Conservation (phyloP, 2,888 invertebrate genomes). For the Acronicta aceris region DNA sequence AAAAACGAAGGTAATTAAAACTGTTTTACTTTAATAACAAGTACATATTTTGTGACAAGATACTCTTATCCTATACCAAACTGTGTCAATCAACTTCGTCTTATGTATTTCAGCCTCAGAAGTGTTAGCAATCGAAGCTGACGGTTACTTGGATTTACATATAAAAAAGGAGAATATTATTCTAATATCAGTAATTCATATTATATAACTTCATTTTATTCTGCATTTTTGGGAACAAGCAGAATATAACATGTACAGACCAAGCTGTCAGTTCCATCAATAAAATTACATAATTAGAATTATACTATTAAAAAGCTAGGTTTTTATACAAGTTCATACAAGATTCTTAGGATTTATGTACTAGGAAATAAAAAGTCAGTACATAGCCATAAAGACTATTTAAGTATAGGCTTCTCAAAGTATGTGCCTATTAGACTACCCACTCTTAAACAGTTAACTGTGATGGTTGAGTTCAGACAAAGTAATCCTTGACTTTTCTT, state of each 20-base stretch:
- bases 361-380: constrained; percentile 18
- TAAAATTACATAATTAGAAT: constrained; percentile 14
- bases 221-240: background rate
- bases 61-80: constrained; percentile 13
- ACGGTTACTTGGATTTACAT: constrained; percentile 19
- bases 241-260: no score
- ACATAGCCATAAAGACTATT: no score
- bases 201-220: constrained; percentile 2
- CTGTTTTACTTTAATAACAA: constrained; percentile 22
- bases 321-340: constrained; percentile 6
- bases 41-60: background rate
- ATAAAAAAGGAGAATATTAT: constrained; percentile 16
- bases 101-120: background rate
- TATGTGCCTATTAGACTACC: background rate
- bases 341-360: constrained; percentile 18
- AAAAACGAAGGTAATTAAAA: constrained; percentile 18
- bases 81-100: constrained; percentile 20
- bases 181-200: background rate
- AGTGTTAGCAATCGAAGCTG: constrained; percentile 16
- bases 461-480: background rate
- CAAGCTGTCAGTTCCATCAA: no score
- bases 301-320: constrained; percentile 1
- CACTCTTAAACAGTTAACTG: no score
- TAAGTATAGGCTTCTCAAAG: background rate
- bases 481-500: constrained; percentile 10